Evolutionary conservation across 1,140 invertebrate species (phyloP).

Genomic region (Lordiphosa mommai): DNA sequence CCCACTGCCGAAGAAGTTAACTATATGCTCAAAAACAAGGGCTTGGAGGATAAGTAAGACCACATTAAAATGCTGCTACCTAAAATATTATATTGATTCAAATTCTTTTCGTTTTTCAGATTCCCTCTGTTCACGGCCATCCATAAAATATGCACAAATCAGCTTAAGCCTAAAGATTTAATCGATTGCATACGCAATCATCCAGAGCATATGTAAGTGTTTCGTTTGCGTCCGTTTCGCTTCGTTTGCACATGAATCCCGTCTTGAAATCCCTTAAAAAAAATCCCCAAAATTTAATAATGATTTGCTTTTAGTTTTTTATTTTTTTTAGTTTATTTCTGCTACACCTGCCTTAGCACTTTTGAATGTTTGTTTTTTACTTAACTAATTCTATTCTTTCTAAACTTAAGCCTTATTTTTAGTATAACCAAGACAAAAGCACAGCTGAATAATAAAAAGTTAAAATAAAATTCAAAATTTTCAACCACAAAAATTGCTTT

Average conservation of each 20-base stretch:
- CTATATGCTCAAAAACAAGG: slow-evolving; percentile 91
- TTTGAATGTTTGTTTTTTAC: slow-evolving; percentile 28
- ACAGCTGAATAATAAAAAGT: slow-evolving; percentile 55
- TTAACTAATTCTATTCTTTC: slow-evolving; percentile 8
- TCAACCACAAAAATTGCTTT: slow-evolving; percentile 22
- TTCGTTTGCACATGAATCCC: slow-evolving; percentile 45
- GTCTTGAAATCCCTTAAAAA: not conserved
- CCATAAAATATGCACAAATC: slow-evolving; percentile 93
- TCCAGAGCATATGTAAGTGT: slow-evolving; percentile 97
- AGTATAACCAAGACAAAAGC: slow-evolving; percentile 14
- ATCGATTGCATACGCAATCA: slow-evolving; percentile 96
- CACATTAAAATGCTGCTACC: not conserved
- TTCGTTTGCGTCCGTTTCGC: slow-evolving; percentile 43
- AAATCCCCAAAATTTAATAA: slow-evolving; percentile 7
- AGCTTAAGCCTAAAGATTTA: slow-evolving; percentile 89
- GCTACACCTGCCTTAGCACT: slow-evolving; percentile 21
- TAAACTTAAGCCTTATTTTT: slow-evolving; percentile 31
- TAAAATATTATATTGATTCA: not conserved
- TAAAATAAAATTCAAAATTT: slow-evolving; percentile 56
- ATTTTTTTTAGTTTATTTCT: slow-evolving; percentile 18
- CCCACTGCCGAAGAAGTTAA: slow-evolving; percentile 98
- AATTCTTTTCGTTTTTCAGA: slow-evolving; percentile 80
- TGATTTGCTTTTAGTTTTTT: slow-evolving; percentile 6
- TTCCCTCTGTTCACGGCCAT: slow-evolving; percentile 98
- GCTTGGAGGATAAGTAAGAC: slow-evolving; percentile 91